Percentiles rank a stretch among this genome's conserved stretches.
Evolutionary conservation across 2,888 invertebrate genomes (phyloP).

Genomic region (Drosophila ustulata): DNA sequence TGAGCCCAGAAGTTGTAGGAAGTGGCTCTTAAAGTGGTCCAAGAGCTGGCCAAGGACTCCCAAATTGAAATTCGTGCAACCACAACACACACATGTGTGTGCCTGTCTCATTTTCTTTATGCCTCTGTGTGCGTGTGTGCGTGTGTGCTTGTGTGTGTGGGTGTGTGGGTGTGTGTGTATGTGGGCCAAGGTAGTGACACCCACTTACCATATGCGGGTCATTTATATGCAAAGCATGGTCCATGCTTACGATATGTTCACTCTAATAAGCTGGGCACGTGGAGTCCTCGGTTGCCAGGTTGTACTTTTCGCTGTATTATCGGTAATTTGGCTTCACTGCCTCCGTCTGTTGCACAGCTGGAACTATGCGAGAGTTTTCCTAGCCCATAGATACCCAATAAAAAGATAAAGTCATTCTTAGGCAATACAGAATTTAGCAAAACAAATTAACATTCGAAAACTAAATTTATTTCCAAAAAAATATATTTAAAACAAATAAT

Average conservation of each 20-base stretch:
- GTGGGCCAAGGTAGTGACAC: constrained; percentile 59
- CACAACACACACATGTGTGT: constrained; percentile 13
- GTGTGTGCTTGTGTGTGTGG: neutral
- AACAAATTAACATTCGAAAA: too few species aligned
- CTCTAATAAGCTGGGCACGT: constrained; percentile 70
- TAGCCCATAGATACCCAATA: neutral
- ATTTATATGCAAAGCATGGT: constrained; percentile 77
- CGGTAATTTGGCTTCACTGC: constrained; percentile 45
- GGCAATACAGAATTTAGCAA: neutral
- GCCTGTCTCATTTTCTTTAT: neutral
- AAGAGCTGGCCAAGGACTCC: constrained; percentile 46
- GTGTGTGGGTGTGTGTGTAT: constrained; percentile 18
- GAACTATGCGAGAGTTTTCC: constrained; percentile 4
- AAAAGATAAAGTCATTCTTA: neutral
- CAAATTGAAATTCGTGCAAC: constrained; percentile 51
- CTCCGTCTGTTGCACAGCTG: constrained; percentile 21
- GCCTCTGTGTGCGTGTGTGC: neutral
- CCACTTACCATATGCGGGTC: constrained; percentile 58
- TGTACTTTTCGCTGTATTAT: constrained; percentile 45
- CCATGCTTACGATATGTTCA: constrained; percentile 63
- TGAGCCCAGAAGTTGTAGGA: constrained; percentile 49
- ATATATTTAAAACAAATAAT: too few species aligned
- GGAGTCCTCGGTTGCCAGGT: constrained; percentile 49
- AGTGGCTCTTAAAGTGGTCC: constrained; percentile 57
- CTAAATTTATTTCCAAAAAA: neutral